Conservation (phyloP, 2,113 vertebrate genomes). For the Coptodon rendalli region DNA sequence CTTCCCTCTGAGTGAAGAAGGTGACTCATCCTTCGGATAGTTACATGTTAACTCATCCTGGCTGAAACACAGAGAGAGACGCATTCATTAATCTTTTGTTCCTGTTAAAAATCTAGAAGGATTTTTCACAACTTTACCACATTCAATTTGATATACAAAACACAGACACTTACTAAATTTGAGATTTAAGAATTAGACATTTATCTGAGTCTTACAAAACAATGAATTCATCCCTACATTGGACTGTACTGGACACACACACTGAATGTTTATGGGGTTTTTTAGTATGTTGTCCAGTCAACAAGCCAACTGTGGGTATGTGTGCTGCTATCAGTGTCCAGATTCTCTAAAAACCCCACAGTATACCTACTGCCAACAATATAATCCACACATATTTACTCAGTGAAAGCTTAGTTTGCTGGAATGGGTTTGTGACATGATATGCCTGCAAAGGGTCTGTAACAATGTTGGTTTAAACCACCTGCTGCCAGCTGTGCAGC, state of each 20-base stretch:
- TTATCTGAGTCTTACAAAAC: not conserved
- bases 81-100: not conserved
- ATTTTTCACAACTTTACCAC: not conserved
- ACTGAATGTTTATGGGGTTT: not conserved
- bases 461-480: not conserved
- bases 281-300: not conserved
- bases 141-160: not conserved
- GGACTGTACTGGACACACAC: not conserved
- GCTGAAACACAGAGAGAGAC: constrained; percentile 23
- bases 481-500: not conserved
- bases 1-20: not conserved
- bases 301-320: not conserved
- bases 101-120: not conserved
- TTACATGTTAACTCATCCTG: not conserved
- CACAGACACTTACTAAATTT: not conserved
- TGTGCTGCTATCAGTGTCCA: not conserved
- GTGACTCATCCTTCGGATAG: constrained; percentile 1
- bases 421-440: not conserved
- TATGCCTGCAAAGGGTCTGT: not conserved
- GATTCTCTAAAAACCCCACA: not conserved
- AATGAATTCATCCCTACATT: not conserved
- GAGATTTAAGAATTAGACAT: not conserved
- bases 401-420: not conserved
- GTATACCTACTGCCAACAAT: not conserved
- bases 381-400: not conserved